Conservation (phyloP, 2,888 invertebrate genomes). For the Agrypnus murinus region DNA sequence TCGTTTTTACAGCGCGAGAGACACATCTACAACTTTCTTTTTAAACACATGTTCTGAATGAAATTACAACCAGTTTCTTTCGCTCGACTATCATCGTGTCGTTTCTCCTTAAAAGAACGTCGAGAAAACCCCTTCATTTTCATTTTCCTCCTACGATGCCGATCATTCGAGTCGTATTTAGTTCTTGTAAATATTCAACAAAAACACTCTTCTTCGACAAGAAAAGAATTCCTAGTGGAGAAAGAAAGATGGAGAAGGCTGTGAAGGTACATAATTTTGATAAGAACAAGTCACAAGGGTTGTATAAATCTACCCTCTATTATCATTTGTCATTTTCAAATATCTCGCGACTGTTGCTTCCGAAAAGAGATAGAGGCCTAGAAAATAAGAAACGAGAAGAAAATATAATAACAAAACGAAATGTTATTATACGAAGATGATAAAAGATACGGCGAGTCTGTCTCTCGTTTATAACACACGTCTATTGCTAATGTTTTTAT, state of each 20-base stretch:
- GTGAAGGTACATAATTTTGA: constrained; percentile 47
- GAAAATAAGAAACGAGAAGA: constrained; percentile 42
- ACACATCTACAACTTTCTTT: constrained; percentile 29
- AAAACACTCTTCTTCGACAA: not conserved
- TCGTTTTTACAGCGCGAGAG: constrained; percentile 22
- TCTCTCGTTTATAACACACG: constrained; percentile 41
- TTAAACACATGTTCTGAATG: constrained; percentile 28
- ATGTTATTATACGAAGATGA: constrained; percentile 49
- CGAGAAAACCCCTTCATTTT: constrained; percentile 9
- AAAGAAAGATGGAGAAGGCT: constrained; percentile 5
- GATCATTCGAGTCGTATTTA: not conserved
- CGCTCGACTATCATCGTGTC: constrained; percentile 7
- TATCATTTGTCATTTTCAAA: constrained; percentile 60
- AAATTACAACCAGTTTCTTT: constrained; percentile 23
- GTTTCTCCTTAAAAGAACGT: not conserved
- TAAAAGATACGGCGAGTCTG: constrained; percentile 34
- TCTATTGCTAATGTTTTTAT: constrained; percentile 47
- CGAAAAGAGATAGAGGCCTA: constrained; percentile 36
- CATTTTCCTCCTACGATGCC: not conserved
- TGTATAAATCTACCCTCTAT: constrained; percentile 57
- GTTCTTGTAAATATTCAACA: constrained; percentile 18
- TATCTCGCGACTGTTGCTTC: constrained; percentile 53
- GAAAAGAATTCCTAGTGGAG: not conserved
- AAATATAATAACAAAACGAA: constrained; percentile 49
- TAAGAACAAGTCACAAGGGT: constrained; percentile 56